phyloP scores from a whole-genome alignment of 2,113 vertebrate genomes.

The Carlito syrichta region DNA sequence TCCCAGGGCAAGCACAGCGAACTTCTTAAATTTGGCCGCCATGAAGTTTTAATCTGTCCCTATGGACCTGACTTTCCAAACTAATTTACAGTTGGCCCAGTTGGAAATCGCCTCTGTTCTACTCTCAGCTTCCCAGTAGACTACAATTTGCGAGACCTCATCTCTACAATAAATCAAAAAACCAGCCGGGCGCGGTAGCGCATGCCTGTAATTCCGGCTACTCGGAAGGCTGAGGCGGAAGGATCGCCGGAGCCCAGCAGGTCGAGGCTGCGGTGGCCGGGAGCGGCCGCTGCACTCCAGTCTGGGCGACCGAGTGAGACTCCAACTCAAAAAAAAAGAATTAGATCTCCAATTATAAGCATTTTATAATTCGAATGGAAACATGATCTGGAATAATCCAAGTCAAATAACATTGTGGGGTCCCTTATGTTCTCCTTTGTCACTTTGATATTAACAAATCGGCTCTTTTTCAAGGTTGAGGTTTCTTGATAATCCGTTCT shows the following conservation, averaged over 20 bases:
- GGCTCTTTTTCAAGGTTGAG: neutral
- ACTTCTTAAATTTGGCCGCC: neutral
- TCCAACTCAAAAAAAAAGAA: no score
- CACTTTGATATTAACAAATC: neutral
- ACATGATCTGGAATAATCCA: neutral
- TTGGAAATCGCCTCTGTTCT: neutral
- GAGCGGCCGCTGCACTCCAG: no score
- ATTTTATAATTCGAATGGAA: neutral
- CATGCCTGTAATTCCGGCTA: no score
- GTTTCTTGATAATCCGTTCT: neutral
- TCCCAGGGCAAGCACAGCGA: neutral
- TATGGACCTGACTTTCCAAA: neutral
- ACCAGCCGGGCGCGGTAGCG: no score
- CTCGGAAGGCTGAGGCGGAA: no score
- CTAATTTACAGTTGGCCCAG: neutral
- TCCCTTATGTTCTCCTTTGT: neutral
- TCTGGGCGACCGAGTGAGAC: no score
- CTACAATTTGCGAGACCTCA: no score
- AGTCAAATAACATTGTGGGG: neutral
- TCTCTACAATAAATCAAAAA: no score
- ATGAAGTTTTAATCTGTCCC: neutral
- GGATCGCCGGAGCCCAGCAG: no score
- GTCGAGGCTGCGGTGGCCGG: no score
- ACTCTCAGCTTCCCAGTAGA: no score
- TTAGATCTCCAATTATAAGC: neutral